A percentile compares a stretch with the other conserved stretches of the same genome.
These are phyloP conservation scores for Onychostoma macrolepis DNA, from an alignment of 2,113 vertebrate genomes.

Conservation along the genomic window DNA sequence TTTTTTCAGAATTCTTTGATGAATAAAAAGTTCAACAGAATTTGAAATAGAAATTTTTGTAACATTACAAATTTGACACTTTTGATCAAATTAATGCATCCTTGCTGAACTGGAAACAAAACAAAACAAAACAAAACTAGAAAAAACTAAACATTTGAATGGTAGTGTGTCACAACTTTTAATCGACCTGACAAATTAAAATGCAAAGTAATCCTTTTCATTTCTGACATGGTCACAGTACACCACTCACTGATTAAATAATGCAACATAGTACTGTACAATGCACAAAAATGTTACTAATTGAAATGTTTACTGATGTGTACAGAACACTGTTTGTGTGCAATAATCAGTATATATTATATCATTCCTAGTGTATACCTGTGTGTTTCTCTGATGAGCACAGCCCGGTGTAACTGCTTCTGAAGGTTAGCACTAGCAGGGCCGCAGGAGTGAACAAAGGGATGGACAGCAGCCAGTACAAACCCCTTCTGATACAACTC, in stretches of 20 bases:
- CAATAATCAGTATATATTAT: neutral
- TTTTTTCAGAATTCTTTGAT: neutral
- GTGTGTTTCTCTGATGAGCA: constrained; percentile 88
- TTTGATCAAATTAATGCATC: neutral
- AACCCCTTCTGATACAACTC: constrained; percentile 93
- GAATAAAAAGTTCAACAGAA: neutral
- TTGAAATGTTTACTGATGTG: neutral
- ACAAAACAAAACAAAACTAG: too few species aligned
- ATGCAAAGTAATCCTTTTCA: neutral
- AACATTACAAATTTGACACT: neutral
- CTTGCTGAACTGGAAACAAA: neutral
- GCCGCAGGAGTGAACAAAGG: constrained; percentile 87
- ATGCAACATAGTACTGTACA: neutral
- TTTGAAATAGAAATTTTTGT: neutral
- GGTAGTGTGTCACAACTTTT: neutral
- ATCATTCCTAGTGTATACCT: constrained; percentile 70
- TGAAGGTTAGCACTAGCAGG: constrained; percentile 82
- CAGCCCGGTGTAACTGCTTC: constrained; percentile 90
- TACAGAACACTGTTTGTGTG: neutral
- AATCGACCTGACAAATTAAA: neutral
- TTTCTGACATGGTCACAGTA: neutral
- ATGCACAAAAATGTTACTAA: neutral
- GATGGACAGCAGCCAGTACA: constrained; percentile 88
- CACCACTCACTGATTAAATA: neutral
- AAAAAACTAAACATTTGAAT: too few species aligned